Conservation (phyloP, 2,888 invertebrate species). For the Drosophila borborema region DNA sequence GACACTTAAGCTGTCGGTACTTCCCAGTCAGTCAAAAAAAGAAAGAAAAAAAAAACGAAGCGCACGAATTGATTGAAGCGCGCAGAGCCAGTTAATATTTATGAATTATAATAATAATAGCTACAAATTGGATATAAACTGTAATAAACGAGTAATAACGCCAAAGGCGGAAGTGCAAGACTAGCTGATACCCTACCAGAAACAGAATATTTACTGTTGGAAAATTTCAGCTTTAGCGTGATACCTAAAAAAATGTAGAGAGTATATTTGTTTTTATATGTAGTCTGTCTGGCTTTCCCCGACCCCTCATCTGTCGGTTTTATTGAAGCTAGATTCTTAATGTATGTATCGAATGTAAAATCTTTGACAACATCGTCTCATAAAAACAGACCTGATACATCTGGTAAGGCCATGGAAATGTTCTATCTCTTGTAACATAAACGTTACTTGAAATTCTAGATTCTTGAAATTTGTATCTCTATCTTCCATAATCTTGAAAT, state of each 20-base stretch:
- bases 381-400: too few relatives aligned
- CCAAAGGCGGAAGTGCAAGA: neutral
- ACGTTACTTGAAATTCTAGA: too few relatives aligned
- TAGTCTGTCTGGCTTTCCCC: neutral
- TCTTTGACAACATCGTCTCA: too few relatives aligned
- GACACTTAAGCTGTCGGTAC: conserved; percentile 18
- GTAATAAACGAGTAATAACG: neutral
- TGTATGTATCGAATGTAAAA: too few relatives aligned
- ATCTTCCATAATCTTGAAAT: too few relatives aligned
- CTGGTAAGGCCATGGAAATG: too few relatives aligned
- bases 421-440: too few relatives aligned
- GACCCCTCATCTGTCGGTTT: too few relatives aligned
- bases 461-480: too few relatives aligned
- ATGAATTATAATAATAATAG: conserved; percentile 1
- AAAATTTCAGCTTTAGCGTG: neutral
- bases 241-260: neutral
- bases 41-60: conserved; percentile 2
- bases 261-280: neutral
- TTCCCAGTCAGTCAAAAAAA: conserved; percentile 22
- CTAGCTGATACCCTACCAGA: neutral
- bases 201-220: neutral
- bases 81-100: conserved; percentile 11
- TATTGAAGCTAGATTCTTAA: too few relatives aligned
- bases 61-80: neutral
- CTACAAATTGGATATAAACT: conserved; percentile 13